These are phyloP conservation scores for Vulpes ferrilata DNA, from an alignment of 2,113 vertebrate species.

Conservation along the genomic window DNA sequence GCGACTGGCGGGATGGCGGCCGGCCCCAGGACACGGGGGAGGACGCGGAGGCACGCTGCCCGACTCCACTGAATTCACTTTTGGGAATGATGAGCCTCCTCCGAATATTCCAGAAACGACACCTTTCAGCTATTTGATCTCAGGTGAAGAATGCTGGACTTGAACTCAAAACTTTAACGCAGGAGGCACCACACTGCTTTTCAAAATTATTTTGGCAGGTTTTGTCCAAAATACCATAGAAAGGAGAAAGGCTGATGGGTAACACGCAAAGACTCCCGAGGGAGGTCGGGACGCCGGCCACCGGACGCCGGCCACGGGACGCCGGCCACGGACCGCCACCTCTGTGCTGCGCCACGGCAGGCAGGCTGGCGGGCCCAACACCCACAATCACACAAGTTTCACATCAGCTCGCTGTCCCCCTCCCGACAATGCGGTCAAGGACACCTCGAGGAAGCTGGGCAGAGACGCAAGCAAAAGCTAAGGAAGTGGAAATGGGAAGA, in stretches of 20 bases:
- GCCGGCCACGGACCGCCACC: fast-evolving
- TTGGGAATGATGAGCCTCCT: background rate
- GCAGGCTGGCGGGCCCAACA: no score
- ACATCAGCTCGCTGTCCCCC: background rate
- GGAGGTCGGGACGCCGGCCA: fast-evolving
- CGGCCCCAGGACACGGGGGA: fast-evolving
- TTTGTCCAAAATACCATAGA: fast-evolving
- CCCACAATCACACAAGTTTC: no score
- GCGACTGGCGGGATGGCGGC: fast-evolving
- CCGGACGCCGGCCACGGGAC: background rate
- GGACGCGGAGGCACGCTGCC: background rate
- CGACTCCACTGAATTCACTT: background rate
- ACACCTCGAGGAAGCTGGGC: no score
- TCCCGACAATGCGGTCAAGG: fast-evolving
- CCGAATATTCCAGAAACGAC: background rate
- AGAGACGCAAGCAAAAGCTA: background rate
- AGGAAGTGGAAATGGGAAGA: no score
- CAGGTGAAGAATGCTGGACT: background rate
- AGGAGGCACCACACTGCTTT: background rate
- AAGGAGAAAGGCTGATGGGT: background rate
- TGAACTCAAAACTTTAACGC: background rate
- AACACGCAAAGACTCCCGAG: fast-evolving
- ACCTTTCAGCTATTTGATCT: background rate
- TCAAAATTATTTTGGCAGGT: background rate
- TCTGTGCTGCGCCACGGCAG: background rate